Conservation (phyloP, 2,888 invertebrate species). For the Epistrophe eligans region DNA sequence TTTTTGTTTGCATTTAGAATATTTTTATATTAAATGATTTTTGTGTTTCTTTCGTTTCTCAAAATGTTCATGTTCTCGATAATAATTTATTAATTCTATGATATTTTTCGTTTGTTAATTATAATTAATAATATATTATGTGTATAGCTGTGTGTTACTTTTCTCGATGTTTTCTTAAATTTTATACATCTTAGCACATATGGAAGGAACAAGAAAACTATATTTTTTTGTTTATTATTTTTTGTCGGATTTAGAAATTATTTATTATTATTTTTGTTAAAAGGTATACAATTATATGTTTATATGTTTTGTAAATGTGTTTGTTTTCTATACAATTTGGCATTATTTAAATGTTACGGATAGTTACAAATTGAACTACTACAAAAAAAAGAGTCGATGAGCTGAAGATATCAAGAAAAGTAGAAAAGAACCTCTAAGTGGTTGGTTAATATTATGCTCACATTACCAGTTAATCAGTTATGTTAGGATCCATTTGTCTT, state of each 20-base stretch:
- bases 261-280: conserved; percentile 7
- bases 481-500: no score
- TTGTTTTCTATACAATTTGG: conserved; percentile 58
- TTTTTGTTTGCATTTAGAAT: conserved; percentile 49
- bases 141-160: conserved; percentile 43
- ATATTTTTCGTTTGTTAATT: conserved; percentile 63
- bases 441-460: conserved; percentile 17
- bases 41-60: not conserved
- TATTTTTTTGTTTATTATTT: conserved; percentile 31
- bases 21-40: conserved; percentile 24
- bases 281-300: conserved; percentile 8
- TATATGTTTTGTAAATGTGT: conserved; percentile 27
- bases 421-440: conserved; percentile 25
- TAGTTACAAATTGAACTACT: conserved; percentile 15
- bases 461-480: not conserved
- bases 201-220: conserved; percentile 74
- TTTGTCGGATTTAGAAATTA: not conserved
- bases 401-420: conserved; percentile 33
- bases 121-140: conserved; percentile 14
- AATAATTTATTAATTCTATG: conserved; percentile 67
- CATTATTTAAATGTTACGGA: conserved; percentile 40
- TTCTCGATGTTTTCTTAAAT: conserved; percentile 34
- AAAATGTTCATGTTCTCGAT: conserved; percentile 14
- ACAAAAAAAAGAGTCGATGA: conserved; percentile 48
- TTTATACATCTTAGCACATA: conserved; percentile 67